Evolutionary conservation across 2,888 invertebrate genomes (phyloP).

Genomic region (Caenorhabditis uteleia): DNA sequence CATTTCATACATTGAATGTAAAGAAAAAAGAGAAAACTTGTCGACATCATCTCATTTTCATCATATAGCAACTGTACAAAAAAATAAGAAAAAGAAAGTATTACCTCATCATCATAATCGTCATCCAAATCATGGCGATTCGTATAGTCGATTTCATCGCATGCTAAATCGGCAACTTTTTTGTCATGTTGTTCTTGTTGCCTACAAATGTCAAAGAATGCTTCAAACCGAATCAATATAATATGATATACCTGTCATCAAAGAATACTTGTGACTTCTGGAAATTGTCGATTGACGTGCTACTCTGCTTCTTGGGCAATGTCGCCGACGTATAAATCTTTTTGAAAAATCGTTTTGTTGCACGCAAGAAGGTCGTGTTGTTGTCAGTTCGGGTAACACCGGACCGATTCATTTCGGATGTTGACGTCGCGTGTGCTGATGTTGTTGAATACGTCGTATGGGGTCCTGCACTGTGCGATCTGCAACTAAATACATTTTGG

Average conservation of each 20-base stretch:
- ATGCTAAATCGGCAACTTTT: neutral
- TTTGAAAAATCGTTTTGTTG: constrained; percentile 65
- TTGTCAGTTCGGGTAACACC: constrained; percentile 18
- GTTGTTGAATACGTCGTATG: constrained; percentile 41
- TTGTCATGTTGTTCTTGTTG: neutral
- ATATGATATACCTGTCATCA: constrained; percentile 14
- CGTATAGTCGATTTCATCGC: constrained; percentile 22
- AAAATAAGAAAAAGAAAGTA: neutral
- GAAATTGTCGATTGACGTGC: constrained; percentile 30
- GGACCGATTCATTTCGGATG: constrained; percentile 44
- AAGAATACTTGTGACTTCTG: constrained; percentile 31
- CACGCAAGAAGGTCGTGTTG: constrained; percentile 49
- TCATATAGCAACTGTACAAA: neutral
- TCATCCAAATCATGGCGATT: constrained; percentile 16
- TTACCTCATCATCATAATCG: constrained; percentile 32
- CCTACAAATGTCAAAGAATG: no score
- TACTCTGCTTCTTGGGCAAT: constrained; percentile 52
- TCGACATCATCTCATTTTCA: neutral
- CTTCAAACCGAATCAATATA: neutral
- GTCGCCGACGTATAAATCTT: constrained; percentile 65
- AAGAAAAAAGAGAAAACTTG: neutral
- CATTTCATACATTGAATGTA: neutral
- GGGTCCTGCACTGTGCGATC: constrained; percentile 52
- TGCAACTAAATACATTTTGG: constrained; percentile 9
- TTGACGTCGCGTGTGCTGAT: constrained; percentile 30